Evolutionary conservation across 2,797 vertebrate genomes (phyloP).

Genomic region (Liasis olivaceus): DNA sequence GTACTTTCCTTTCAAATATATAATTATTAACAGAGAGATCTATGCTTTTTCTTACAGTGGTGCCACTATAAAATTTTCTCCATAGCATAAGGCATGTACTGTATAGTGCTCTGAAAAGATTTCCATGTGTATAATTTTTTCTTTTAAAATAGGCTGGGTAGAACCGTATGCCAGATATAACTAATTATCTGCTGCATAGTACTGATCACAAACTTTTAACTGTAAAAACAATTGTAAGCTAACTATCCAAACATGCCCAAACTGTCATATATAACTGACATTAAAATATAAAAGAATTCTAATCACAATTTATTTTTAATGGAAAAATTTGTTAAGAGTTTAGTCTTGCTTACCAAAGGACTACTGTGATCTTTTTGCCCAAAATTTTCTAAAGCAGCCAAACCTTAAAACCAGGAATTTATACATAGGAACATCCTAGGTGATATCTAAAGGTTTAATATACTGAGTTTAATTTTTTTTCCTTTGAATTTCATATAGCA

Average conservation of each 20-base stretch:
- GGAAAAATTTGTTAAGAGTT: not conserved
- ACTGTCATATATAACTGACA: too few species aligned
- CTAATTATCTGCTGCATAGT: not conserved
- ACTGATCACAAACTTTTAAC: not conserved
- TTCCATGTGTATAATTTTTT: too few species aligned
- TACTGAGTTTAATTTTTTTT: conserved; percentile 17
- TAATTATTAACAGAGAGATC: not conserved
- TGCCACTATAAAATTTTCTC: not conserved
- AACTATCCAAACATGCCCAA: not conserved
- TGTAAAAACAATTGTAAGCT: not conserved
- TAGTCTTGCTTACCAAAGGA: not conserved
- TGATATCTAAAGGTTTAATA: not conserved
- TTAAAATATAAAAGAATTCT: not conserved
- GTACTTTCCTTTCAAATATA: not conserved
- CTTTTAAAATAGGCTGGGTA: not conserved
- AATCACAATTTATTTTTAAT: not conserved
- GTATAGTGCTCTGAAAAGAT: too few species aligned
- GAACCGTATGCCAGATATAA: not conserved
- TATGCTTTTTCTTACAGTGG: not conserved
- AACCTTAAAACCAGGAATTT: not conserved
- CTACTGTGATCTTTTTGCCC: not conserved
- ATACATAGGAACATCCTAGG: not conserved
- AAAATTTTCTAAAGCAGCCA: not conserved
- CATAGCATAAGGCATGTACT: not conserved
- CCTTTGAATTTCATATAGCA: not conserved